Base-by-base conservation (phyloP, 1,140 invertebrate species). In the Oncopeltus fasciatus region DNA sequence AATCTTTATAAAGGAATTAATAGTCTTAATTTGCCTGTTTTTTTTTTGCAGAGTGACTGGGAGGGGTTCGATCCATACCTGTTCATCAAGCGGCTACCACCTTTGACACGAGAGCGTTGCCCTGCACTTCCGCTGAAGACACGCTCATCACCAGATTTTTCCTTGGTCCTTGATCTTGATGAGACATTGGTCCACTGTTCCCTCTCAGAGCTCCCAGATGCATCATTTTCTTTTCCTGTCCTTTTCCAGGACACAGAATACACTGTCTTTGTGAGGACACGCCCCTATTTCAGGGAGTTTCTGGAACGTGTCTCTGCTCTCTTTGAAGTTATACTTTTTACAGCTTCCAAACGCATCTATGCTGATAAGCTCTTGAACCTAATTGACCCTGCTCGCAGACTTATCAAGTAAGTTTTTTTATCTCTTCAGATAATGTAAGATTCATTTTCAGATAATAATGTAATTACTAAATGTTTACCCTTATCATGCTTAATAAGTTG, bases 111-210 rank as follows among this genome's bases (percentile, higher is more conserved):
- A 5, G 91, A 93, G 49, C 78, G 90, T 64, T 87, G 85, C 71
- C 93, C 94, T 12, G 93, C 92, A 16, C 76, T 98, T 44, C 95
- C 95, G 0, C 76, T 96, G 20, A 94, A 93, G 75, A 97, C 93
- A 0, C 75, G 93, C 62, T 92, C 89, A 69, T 92, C 90, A 69
- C 93, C 93, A 0, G 88, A 94, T 72, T 95, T 95, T 71, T 93
- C 92, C 70, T 78, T 98, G 51, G 94, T 95, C 2, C 74, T 90
- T 21, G 88, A 91, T 75, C 74, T 91, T 76, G 94, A 97, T 77
- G 94, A 98, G 77, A 98, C 94, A 0, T 72, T 98, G 62, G 94
- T 97, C 1, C 94, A 98, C 72, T 98, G 94, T 73, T 94, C 90
- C 70, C 77, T 97, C 12, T 88, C 91, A 70, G 90, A 95, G 76